Evolutionary conservation across 2,797 vertebrate species (phyloP), one percentile per base, ranked within the genome.

Genomic region (Sebastes oblongus): DNA sequence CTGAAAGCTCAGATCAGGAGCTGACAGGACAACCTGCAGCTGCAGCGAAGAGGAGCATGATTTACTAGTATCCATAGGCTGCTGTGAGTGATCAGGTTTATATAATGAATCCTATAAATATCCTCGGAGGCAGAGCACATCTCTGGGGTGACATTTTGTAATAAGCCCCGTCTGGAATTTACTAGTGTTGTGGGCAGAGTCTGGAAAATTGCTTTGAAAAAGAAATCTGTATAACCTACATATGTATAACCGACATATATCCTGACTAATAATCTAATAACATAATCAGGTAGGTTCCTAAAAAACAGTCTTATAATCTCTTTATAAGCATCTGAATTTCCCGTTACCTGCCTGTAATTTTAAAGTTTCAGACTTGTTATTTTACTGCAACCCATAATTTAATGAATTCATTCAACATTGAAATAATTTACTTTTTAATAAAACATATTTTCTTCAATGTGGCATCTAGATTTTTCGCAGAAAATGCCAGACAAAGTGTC

Each of bases 51-150:
- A 84, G 75, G 75, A 87, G 32, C 68, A 14, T 78, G 67, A 89
- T 93, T 91, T 87, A 91, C 71, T 62, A 73, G 69, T 59, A 69
- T 77, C 84, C 77, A 84, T 77, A 83, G 85, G 81, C 82, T 82
- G 82, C 87, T 86, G 87, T 77, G 81, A 80, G 78, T 79, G 88
- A 89, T 91, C 80, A 89, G 87, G 72, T 91, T 91, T 90, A 85
- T 86, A 74, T 88, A 87, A 92, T 91, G 65, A 89, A 89, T 88
- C 83, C 84, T 89, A 93, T 87, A 91, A 92, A 92, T 88, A 91
- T 82, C 81, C 70, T 77, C 25, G 1, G 75, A 90, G 50, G 83
- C 81, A 87, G 20, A 81, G 81, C 58, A 36, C 68, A 75, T 85
- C 72, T 85, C 84, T 78, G 67, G 42, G 52, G 70, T 86, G 88